Base-by-base conservation (phyloP, 2,888 invertebrate species). In the Frankliniella intonsa region DNA sequence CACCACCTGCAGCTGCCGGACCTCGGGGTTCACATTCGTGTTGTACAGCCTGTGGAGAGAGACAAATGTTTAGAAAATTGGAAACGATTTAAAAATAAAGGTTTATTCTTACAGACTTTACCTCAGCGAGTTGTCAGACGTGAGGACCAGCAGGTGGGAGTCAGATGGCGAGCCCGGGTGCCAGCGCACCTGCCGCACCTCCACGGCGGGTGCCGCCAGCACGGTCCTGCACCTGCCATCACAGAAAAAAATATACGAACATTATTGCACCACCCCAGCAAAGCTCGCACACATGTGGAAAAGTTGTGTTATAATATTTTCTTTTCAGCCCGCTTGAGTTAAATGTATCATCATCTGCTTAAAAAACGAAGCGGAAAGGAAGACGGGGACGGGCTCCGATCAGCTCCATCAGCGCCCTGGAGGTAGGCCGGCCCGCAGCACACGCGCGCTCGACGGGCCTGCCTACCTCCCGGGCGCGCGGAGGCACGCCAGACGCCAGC, bases 71-170 rank as follows among this genome's bases (percentile, higher is more conserved):
- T 5, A 38, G 38, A 5, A 38, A 38, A n/a, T n/a, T n/a, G 51
- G 9, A 51, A 51, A 11, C 51, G 12, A 12, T 11, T 51, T 51
- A 51, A 51, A 51, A 55, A 17, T 55, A 55, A 55, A 5, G 76
- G 69, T 27, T 79, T 51, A 80, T 69, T 50, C 82, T 83, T 55
- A 62, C 81, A 76, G 49, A 89, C 89, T 85, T 0, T 90, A 95
- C 94, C 96, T 93, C 86, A 97, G 91, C 55, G 92, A 92, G 87
- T 97, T 97, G 87, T 97, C 95, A 0, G 96, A 95, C 5, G 95
- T 93, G 49, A 97, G 90, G 0, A 96, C 91, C 22, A 95, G 88
- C 1, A 97, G 87, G 87, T 95, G 95, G 0, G 93, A 93, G 85
- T 95, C 92, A 0, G 91, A 90, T 17, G 90, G 88, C 55, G 96